Percentiles rank a stretch among this genome's conserved stretches.
Evolutionary conservation across 2,113 vertebrate species (phyloP).

Genomic region (Malurus alboscapulatus): DNA sequence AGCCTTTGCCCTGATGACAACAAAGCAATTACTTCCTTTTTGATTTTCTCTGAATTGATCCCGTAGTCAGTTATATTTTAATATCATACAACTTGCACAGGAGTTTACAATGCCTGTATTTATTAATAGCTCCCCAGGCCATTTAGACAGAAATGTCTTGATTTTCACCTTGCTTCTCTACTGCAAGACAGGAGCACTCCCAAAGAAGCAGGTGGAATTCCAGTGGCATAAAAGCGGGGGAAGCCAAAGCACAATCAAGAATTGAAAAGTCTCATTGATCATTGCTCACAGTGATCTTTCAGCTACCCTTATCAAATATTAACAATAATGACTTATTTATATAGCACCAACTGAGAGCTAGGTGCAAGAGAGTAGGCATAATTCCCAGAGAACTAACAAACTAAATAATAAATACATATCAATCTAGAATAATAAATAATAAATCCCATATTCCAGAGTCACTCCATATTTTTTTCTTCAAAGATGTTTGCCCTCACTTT

Average conservation of each 20-base stretch:
- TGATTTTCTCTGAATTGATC: neutral
- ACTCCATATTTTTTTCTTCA: neutral
- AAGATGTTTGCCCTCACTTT: conserved; percentile 46
- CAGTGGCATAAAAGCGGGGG: neutral
- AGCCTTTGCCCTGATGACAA: neutral
- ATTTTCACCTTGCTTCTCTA: neutral
- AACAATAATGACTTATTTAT: conserved; percentile 64
- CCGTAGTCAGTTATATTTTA: neutral
- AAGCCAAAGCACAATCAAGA: neutral
- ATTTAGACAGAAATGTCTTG: neutral
- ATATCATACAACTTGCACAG: neutral
- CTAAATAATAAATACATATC: conserved; percentile 66
- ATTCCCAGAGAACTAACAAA: conserved; percentile 54
- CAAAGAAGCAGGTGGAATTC: conserved; percentile 14
- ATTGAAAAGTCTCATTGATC: conserved; percentile 39
- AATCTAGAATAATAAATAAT: conserved; percentile 68
- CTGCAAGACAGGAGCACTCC: neutral
- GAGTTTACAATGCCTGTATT: neutral
- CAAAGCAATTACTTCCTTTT: neutral
- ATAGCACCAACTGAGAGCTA: conserved; percentile 7
- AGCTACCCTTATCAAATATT: conserved; percentile 60
- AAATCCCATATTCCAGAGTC: neutral
- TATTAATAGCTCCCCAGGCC: neutral
- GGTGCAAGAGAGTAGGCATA: neutral
- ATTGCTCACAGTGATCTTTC: conserved; percentile 32